Percentiles rank a stretch among this genome's conserved stretches.
These are phyloP conservation scores for Rhimphoctona megacephalus DNA, from an alignment of 2,888 invertebrate species.

Conservation along the genomic window DNA sequence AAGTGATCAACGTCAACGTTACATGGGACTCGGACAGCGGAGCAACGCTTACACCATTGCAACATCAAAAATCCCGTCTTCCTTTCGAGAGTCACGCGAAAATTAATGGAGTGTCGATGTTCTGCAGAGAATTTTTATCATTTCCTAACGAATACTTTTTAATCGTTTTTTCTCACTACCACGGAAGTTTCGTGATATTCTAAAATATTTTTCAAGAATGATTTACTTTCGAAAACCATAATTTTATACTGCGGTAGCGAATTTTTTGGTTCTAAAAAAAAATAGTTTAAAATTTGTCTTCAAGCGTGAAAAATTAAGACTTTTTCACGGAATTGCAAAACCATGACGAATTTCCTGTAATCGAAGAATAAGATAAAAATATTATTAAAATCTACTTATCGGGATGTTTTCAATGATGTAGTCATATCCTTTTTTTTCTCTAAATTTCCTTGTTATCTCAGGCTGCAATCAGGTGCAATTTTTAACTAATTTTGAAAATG, in stretches of 20 bases:
- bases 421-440: no score
- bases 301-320: no score
- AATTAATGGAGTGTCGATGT: slow-evolving; percentile 50
- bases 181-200: background rate
- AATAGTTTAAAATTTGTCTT: no score
- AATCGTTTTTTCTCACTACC: background rate
- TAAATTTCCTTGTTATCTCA: no score
- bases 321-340: no score
- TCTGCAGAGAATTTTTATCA: slow-evolving; percentile 8
- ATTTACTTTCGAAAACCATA: background rate
- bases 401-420: no score
- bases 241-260: background rate
- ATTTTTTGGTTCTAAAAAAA: background rate
- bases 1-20: slow-evolving; percentile 64
- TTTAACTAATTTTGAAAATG: no score
- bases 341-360: no score
- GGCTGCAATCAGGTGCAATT: no score
- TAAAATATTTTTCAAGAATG: background rate
- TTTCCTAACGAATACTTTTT: slow-evolving; percentile 8
- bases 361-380: no score
- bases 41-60: slow-evolving; percentile 25
- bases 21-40: slow-evolving; percentile 38
- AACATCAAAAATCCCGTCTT: slow-evolving; percentile 35
- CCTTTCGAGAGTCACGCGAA: slow-evolving; percentile 34
- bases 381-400: no score